Percentiles rank a stretch among this genome's conserved stretches.
Evolutionary conservation across 2,888 invertebrate species (phyloP).

Genomic region (Argynnis bischoffii): DNA sequence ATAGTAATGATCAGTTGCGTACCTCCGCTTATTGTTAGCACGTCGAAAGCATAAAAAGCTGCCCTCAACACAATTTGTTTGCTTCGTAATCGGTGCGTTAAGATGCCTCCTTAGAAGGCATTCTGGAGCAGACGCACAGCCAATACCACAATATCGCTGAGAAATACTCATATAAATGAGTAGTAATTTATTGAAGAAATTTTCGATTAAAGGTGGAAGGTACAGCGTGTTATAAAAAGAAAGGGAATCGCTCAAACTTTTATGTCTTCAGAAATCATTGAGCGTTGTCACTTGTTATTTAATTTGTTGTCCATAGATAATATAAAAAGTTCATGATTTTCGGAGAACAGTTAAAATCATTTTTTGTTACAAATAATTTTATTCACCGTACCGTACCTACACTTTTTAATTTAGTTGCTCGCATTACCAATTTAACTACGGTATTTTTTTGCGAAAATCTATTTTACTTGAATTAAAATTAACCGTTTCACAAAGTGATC

Average conservation of each 20-base stretch:
- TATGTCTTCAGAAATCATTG: constrained; percentile 71
- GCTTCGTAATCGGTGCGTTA: constrained; percentile 69
- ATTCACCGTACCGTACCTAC: constrained; percentile 49
- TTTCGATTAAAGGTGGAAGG: constrained; percentile 70
- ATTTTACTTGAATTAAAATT: constrained; percentile 11
- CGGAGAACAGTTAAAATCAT: constrained; percentile 66
- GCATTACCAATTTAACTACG: constrained; percentile 17
- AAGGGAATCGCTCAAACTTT: constrained; percentile 75
- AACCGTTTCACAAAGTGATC: constrained; percentile 19
- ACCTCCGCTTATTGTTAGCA: constrained; percentile 76
- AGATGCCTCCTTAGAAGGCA: constrained; percentile 57
- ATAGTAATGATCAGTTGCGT: constrained; percentile 80
- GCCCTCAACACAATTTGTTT: constrained; percentile 75
- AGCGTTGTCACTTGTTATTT: constrained; percentile 55
- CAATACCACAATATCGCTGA: constrained; percentile 61
- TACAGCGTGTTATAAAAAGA: constrained; percentile 66
- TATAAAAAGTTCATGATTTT: constrained; percentile 66
- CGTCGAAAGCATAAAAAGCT: constrained; percentile 74
- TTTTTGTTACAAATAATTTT: constrained; percentile 52
- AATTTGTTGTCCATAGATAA: constrained; percentile 48
- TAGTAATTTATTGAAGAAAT: constrained; percentile 69
- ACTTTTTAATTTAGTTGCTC: constrained; percentile 39
- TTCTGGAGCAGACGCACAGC: constrained; percentile 58
- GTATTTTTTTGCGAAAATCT: constrained; percentile 38
- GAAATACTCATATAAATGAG: constrained; percentile 66